Conservation (phyloP, 2,113 vertebrate genomes). For the Tragelaphus buxtoni region DNA sequence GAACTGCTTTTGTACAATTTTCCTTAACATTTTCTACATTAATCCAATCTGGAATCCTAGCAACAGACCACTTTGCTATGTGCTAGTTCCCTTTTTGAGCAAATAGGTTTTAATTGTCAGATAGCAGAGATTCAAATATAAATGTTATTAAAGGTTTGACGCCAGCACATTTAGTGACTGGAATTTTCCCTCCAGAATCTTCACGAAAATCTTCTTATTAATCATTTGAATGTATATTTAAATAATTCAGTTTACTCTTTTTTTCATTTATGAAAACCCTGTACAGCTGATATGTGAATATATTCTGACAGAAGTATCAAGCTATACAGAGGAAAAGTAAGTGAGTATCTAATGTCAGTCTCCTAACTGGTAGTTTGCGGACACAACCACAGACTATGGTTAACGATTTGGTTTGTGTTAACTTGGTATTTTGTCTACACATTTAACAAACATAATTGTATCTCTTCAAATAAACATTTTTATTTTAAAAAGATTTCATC, state of each 20-base stretch:
- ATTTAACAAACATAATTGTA: neutral
- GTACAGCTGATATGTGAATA: neutral
- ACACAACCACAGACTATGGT: neutral
- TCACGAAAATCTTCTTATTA: conserved; percentile 17
- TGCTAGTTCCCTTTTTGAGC: conserved; percentile 31
- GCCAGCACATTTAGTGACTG: conserved; percentile 3
- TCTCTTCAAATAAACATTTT: neutral
- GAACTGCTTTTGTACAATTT: conserved; percentile 58
- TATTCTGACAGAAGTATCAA: neutral
- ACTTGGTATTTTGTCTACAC: neutral
- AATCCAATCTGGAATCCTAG: conserved; percentile 65
- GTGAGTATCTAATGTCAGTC: neutral
- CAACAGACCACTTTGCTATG: conserved; percentile 60
- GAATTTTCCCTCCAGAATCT: neutral
- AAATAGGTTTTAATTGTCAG: conserved; percentile 66
- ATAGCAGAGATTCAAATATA: conserved; percentile 23
- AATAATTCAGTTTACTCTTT: neutral
- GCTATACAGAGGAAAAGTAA: neutral
- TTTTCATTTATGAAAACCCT: neutral
- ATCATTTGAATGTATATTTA: neutral
- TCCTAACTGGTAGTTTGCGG: neutral
- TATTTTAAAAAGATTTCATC: neutral
- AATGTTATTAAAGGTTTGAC: conserved; percentile 22
- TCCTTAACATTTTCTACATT: conserved; percentile 52
- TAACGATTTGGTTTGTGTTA: neutral